Evolutionary conservation across 2,888 invertebrate species (phyloP), one percentile per base, ranked within the genome.

Genomic region (Tachystola acroxantha): DNA sequence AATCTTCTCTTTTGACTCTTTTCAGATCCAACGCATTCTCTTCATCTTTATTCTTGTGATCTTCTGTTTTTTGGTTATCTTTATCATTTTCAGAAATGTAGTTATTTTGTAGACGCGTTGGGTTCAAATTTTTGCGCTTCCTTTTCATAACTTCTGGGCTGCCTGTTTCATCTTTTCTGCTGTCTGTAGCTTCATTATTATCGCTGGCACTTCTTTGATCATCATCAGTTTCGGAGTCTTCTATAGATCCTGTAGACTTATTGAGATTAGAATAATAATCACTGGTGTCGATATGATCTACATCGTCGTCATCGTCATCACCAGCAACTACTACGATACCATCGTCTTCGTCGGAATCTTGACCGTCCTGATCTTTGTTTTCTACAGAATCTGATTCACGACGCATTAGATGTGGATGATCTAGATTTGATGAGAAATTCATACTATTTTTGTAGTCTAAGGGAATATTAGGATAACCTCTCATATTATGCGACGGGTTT

Each of bases 61-160:
- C 58, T 31, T 66, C 67, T 39, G 52, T 44, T 38, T 64, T 64
- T 34, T 64, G 54, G 29, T 57, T 55, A 2, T 47, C 42, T 19
- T 62, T 52, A 26, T 53, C 49, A 41, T 57, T 67, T 32, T 70
- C 71, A 2, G 57, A 45, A 12, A 50, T 49, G 31, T 61, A 62
- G 35, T 58, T 69, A 37, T 71, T 77, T n/a, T 94, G 91, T 63
- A 95, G 92, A 45, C 94, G 90, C 1, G 93, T 95, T 0, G 96
- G 96, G 68, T 96, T 96, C 54, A 94, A 92, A 55, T 93, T 96
- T 80, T 97, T 97, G 16, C 96, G 89, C 74, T 97, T 97, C 37
- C 96, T 88, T 62, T 93, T 93, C 59, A 89, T 91, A n/a, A 92
- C 89, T 57, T 90, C 89, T 16, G 88, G 85, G 43, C 81, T 88